Evolutionary conservation across 2,888 invertebrate species (phyloP), one percentile per base, ranked within the genome.

Genomic region (Phyllotreta cruciferae): DNA sequence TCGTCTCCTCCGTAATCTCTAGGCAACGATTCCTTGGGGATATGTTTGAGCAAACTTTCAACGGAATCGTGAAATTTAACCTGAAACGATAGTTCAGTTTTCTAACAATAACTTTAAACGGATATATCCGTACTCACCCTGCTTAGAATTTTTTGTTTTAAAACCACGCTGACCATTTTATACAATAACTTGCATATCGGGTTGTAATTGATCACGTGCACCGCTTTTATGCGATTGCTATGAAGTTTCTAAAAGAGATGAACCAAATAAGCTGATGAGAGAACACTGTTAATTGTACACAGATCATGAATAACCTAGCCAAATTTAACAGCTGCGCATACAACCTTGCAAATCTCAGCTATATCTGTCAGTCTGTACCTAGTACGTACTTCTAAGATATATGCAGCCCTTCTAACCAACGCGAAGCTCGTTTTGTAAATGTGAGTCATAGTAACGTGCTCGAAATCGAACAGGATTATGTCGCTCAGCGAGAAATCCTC

Each of bases 1-100:
- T 70, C 70, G 5, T 68, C 54, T 0, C 73, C 73, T 10, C 71
- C 73, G 42, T 70, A 71, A 36, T 73, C 70, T 44, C 58, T 64
- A 4, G 73, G 73, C 34, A 71, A 39, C 4, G 65, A 36, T n/a
- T 63, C 62, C 39, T 49, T 53, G n/a, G 70, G 58, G 44, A 70
- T 50, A 11, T 47, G 34, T 13, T 69, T 35, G 37, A 36, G 47
- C 14, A 72, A 34, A 3, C 56, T 55, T n/a, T 62, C 60, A 10
- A 50, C 13, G 10, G 62, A 44, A 37, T 64, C 63, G 53, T 71
- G 70, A 3, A 70, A 45, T 41, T 56, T 60, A 34, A 67, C 56
- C 68, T 68, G 39, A 36, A 68, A 58, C 8, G 37, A 47, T 14
- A 14, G n/a, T n/a, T 3, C 34, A 6, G 10, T 6, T 13, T 6